These are phyloP conservation scores for Drosophila putrida DNA, from an alignment of 2,888 invertebrate genomes.

Conservation along the genomic window DNA sequence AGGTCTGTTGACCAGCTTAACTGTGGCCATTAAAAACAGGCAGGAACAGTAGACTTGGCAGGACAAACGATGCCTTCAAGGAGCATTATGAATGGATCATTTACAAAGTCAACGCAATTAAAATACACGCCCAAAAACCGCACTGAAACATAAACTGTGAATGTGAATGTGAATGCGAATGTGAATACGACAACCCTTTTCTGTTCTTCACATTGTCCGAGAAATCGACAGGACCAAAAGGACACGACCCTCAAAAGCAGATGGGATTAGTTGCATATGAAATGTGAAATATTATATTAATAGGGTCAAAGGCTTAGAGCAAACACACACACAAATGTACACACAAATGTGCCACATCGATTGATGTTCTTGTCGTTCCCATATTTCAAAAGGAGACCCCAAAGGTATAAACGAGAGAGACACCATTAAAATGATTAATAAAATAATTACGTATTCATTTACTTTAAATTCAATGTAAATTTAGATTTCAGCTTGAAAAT, in stretches of 20 bases:
- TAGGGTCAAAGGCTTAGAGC: too few relatives aligned
- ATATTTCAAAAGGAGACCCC: too few relatives aligned
- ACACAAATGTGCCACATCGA: too few relatives aligned
- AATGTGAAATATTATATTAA: too few relatives aligned
- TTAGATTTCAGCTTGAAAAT: too few relatives aligned
- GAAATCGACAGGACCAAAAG: background rate
- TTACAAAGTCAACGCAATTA: conserved; percentile 78
- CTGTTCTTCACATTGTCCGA: background rate
- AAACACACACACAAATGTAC: background rate
- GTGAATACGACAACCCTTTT: conserved; percentile 39
- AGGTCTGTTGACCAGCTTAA: conserved; percentile 35
- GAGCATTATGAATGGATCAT: conserved; percentile 73
- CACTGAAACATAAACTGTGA: conserved; percentile 25
- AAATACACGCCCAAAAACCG: conserved; percentile 59
- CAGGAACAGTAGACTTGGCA: conserved; percentile 18
- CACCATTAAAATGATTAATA: too few relatives aligned
- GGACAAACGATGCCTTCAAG: conserved; percentile 60
- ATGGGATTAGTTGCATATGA: too few relatives aligned
- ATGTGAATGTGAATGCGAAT: conserved; percentile 1
- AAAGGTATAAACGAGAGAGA: too few relatives aligned
- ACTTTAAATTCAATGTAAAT: too few relatives aligned
- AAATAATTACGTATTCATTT: too few relatives aligned
- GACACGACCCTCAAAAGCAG: background rate
- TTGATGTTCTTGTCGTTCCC: too few relatives aligned
- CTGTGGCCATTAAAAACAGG: conserved; percentile 50